A percentile compares a stretch with the other conserved stretches of the same genome.
phyloP scores from a whole-genome alignment of 2,113 vertebrate genomes.

The Rhodinocichla rosea region DNA sequence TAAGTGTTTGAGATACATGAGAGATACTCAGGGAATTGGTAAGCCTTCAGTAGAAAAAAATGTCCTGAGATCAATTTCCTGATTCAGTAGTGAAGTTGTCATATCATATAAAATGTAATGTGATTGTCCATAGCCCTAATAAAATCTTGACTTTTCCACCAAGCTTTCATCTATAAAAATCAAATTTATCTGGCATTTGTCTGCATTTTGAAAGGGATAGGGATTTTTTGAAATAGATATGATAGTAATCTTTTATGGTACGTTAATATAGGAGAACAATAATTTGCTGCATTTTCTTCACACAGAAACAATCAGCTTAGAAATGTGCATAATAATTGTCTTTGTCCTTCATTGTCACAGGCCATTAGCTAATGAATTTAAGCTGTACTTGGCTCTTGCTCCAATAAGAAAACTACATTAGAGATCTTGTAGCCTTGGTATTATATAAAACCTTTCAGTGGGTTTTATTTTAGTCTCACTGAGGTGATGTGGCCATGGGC shows the following conservation, averaged over 20 bases:
- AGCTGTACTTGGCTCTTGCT: slow-evolving; percentile 30
- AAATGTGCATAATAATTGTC: slow-evolving; percentile 38
- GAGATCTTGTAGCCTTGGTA: background rate
- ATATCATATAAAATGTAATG: slow-evolving; percentile 40
- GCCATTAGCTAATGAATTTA: slow-evolving; percentile 57
- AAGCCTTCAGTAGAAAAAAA: background rate
- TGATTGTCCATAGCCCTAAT: slow-evolving; percentile 47
- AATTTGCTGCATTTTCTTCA: slow-evolving; percentile 41
- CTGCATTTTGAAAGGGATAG: slow-evolving; percentile 30
- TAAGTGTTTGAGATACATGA: background rate
- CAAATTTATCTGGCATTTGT: slow-evolving; percentile 48
- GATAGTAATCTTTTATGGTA: slow-evolving; percentile 15
- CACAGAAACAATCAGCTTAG: slow-evolving; percentile 5
- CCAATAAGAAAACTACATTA: slow-evolving; percentile 16
- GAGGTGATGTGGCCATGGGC: background rate
- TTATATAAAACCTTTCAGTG: slow-evolving; percentile 19
- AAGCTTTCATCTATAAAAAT: slow-evolving; percentile 57
- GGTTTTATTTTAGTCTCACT: slow-evolving; percentile 28
- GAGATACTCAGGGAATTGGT: background rate
- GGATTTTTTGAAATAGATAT: background rate
- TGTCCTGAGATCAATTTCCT: slow-evolving; percentile 17
- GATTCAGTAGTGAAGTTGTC: background rate
- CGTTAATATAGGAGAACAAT: slow-evolving; percentile 16
- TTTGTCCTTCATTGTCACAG: slow-evolving; percentile 42
- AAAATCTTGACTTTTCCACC: slow-evolving; percentile 42